These are phyloP conservation scores for Agrotis puta DNA, from an alignment of 2,888 invertebrate genomes.

Conservation along the genomic window DNA sequence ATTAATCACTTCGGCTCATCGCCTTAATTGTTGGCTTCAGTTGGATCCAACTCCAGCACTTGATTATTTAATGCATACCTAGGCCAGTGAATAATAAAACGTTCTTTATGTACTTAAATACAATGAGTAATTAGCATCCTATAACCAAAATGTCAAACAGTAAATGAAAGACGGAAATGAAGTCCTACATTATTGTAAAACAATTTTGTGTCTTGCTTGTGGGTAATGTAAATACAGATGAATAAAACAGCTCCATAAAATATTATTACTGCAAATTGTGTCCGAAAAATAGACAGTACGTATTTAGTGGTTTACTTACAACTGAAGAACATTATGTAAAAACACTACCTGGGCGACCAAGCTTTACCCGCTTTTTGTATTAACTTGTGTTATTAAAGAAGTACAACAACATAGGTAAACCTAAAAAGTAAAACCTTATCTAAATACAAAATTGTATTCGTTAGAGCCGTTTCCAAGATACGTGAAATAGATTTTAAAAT, in stretches of 20 bases:
- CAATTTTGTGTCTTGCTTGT: background rate
- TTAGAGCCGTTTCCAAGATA: too few species aligned
- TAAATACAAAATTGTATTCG: too few species aligned
- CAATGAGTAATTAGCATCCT: slow-evolving; percentile 9
- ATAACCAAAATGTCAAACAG: slow-evolving; percentile 18
- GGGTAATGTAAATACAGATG: background rate
- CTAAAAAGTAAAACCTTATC: background rate
- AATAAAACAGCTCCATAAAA: background rate
- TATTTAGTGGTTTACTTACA: too few species aligned
- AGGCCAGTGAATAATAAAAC: background rate
- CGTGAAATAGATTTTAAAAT: too few species aligned
- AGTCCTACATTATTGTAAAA: slow-evolving; percentile 33
- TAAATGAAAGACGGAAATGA: slow-evolving; percentile 25
- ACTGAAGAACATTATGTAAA: too few species aligned
- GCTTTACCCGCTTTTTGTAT: too few species aligned
- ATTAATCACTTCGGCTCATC: background rate
- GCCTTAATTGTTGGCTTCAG: background rate
- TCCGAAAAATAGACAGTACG: too few species aligned
- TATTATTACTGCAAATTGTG: too few species aligned
- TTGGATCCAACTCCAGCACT: background rate
- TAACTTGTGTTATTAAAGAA: too few species aligned
- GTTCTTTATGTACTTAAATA: background rate
- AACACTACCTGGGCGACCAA: too few species aligned
- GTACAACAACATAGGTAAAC: too few species aligned
- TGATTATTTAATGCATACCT: slow-evolving; percentile 17